A percentile compares a stretch with the other conserved stretches of the same genome.
phyloP scores from a whole-genome alignment of 2,888 invertebrate species.

The Caenorhabditis doughertyi region DNA sequence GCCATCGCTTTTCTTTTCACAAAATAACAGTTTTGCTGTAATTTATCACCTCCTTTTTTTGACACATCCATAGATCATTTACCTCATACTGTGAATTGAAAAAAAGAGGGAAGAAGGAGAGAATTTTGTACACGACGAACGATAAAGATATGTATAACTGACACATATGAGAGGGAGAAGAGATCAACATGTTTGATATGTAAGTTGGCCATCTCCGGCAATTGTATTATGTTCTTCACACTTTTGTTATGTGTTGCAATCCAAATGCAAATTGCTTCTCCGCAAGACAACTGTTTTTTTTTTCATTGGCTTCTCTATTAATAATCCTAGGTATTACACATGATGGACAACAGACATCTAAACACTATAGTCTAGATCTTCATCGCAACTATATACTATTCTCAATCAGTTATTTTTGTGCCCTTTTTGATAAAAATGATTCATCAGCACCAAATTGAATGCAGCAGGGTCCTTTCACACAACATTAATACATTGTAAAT shows the following conservation, averaged over 20 bases:
- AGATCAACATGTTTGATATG: conserved; percentile 67
- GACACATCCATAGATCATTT: conserved; percentile 30
- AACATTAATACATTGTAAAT: no score
- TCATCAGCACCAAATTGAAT: no score
- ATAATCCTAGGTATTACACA: conserved; percentile 15
- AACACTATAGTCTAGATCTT: not conserved
- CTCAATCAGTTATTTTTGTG: no score
- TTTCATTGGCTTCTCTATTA: not conserved
- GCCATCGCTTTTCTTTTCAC: not conserved
- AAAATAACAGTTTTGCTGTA: conserved; percentile 42
- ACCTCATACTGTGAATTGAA: conserved; percentile 26
- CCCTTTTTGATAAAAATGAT: no score
- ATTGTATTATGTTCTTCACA: conserved; percentile 56
- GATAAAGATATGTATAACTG: conserved; percentile 55
- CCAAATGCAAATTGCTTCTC: conserved; percentile 31
- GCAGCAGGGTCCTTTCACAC: no score
- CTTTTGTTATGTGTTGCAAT: conserved; percentile 48
- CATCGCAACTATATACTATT: no score
- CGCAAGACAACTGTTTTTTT: conserved; percentile 38
- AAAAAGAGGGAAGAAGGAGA: not conserved
- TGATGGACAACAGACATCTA: not conserved
- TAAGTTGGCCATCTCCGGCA: conserved; percentile 54
- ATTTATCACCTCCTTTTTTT: conserved; percentile 51
- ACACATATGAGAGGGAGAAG: conserved; percentile 29
- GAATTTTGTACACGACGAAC: conserved; percentile 26